Evolutionary conservation across 2,797 vertebrate species (phyloP), one percentile per base, ranked within the genome.

Genomic region (Schizothorax lantsangensis): DNA sequence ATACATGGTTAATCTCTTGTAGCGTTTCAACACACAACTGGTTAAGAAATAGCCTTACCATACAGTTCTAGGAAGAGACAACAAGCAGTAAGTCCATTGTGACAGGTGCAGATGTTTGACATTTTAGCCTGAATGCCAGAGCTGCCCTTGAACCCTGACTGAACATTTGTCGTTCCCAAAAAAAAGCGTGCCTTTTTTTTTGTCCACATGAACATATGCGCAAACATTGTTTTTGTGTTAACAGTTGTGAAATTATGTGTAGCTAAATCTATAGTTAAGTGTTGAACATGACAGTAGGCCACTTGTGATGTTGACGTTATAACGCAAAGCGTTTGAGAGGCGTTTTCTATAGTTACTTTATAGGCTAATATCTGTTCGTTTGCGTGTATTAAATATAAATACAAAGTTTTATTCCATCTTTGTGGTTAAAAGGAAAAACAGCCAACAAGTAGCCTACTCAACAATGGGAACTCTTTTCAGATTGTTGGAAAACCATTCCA

Each of bases 51-150:
- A 68, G 17, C 45, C 17, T 79, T 14, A 43, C 57, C 17, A 45
- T 43, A 40, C n/a, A 80, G 9, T 12, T 80, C 4, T 57, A 57
- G 21, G 3, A 78, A 57, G 30, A 33, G 30, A 36, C 15, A 19
- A 33, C 47, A 52, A 21, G 2, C 21, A 75, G 68, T 36, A 38
- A 4, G 14, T 40, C 30, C 2, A 2, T 68, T 12, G 62, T 17
- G 40, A 81, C 77, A 86, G 52, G 77, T 73, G 77, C 17, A 33
- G n/a, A 45, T 62, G 43, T 52, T 77, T 38, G 68, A 30, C 30
- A 30, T 30, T 30, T 30, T 30, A 30, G 30, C 30, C 30, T 30
- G 30, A 30, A 30, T 30, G 30, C 30, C 30, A 30, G 30, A 30
- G 30, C 30, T 30, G 30, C 30, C n/a, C n/a, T 64, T 75, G 26